Percentiles rank a stretch among this genome's conserved stretches.
These are phyloP conservation scores for Megaptera novaeangliae DNA, from an alignment of 2,113 vertebrate genomes.

Conservation along the genomic window DNA sequence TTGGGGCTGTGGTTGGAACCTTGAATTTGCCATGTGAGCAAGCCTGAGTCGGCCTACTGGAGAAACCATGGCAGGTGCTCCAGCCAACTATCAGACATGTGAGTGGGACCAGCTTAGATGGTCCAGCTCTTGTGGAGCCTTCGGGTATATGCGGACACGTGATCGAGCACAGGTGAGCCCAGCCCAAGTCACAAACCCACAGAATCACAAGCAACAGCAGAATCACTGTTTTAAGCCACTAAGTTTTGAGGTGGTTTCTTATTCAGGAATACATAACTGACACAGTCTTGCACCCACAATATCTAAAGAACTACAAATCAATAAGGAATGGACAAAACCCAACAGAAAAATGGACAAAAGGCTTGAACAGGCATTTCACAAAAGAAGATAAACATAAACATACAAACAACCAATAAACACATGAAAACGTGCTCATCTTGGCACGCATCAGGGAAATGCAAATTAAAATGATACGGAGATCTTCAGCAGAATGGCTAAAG, in stretches of 20 bases:
- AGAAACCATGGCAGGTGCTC: background rate
- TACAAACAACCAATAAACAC: background rate
- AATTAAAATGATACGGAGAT: background rate
- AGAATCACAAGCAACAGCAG: background rate
- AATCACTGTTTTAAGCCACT: background rate
- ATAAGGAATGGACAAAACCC: background rate
- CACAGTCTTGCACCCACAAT: background rate
- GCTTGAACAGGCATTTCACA: background rate
- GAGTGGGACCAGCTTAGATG: background rate
- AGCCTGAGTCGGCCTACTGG: background rate
- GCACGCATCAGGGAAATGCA: background rate
- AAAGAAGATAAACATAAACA: background rate
- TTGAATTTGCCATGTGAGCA: background rate
- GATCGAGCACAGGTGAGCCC: background rate
- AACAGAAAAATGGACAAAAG: background rate
- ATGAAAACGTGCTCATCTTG: background rate
- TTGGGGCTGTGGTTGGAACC: background rate
- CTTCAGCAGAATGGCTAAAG: background rate
- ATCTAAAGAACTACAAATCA: background rate
- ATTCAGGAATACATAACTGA: background rate
- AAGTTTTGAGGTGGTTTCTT: background rate
- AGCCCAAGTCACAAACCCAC: background rate
- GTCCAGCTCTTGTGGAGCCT: background rate
- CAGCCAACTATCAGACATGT: background rate
- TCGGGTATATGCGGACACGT: accelerated